These are phyloP conservation scores for Lasaia peninsularis DNA, from an alignment of 1,140 invertebrate genomes.

Conservation along the genomic window DNA sequence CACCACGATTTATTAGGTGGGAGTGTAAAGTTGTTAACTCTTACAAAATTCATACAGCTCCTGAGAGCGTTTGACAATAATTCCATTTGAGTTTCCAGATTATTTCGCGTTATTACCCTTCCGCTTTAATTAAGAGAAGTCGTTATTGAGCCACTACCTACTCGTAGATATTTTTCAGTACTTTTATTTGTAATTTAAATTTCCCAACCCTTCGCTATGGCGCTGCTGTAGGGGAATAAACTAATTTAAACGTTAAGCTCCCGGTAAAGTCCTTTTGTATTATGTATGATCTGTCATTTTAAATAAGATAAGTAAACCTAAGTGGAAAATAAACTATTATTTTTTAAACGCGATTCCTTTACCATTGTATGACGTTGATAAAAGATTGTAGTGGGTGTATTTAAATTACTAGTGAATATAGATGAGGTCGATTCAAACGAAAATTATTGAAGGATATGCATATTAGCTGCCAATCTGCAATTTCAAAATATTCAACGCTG, in stretches of 20 bases:
- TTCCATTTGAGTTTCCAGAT: constrained; percentile 62
- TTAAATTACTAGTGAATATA: neutral
- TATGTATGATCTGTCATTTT: constrained; percentile 60
- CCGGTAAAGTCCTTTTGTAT: constrained; percentile 64
- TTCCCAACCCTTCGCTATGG: constrained; percentile 66
- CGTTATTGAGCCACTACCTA: constrained; percentile 72
- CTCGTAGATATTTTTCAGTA: constrained; percentile 74
- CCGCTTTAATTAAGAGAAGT: constrained; percentile 76
- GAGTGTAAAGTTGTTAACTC: constrained; percentile 27
- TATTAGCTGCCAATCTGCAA: constrained; percentile 70
- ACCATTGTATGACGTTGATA: neutral
- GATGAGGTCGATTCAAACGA: constrained; percentile 27
- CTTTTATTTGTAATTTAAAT: constrained; percentile 79
- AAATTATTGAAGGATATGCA: constrained; percentile 51
- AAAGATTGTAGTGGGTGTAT: neutral
- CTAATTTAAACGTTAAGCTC: constrained; percentile 75
- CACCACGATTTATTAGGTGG: constrained; percentile 5
- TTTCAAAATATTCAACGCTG: constrained; percentile 49
- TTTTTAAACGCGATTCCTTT: neutral
- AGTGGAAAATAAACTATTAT: constrained; percentile 20
- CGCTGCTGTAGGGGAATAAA: constrained; percentile 66
- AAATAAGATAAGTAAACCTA: constrained; percentile 38
- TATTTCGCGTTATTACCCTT: constrained; percentile 75
- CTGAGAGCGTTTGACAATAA: constrained; percentile 48
- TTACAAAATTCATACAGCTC: constrained; percentile 11